Base-by-base conservation (phyloP, 1,140 invertebrate genomes). In the Lepidurus packardi region DNA sequence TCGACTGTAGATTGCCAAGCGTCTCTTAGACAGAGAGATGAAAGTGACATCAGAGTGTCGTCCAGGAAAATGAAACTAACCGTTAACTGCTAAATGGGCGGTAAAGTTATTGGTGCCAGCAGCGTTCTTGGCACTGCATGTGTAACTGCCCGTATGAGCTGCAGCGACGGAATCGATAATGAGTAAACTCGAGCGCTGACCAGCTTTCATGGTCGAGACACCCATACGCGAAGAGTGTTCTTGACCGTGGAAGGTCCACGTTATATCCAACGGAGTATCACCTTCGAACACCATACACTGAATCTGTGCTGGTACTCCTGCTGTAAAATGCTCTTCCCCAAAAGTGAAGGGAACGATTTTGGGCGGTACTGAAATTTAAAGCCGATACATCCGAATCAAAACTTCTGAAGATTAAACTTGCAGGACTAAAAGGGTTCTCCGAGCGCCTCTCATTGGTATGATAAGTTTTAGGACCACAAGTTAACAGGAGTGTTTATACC, bases 341-440 rank as follows among this genome's bases (percentile, higher is more conserved):
- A 92, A 90, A 83, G 90, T 87, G 83, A 94, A 93, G 77, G 91
- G 90, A 81, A 90, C 88, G 86, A 94, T 91, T 86, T 92, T 90
- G 80, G 92, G 92, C 82, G 88, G 87, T 84, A 93, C 92, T 93
- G 80, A 77, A 47, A 10, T 5, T n/a, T 43, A 45, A 24, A 24
- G 13, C 16, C 42, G 76, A n/a, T 21, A 65, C 10, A 47, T 47
- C 45, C 8, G 7, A 34, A 34, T 34, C 34, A 34, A 34, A 34
- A 34, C 34, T 34, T 34, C 2, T 34, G 34, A 34, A 34, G 34
- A 34, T 34, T 65, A 8, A 21, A 65, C 8, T 25, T 65, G 21
- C 7, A 1, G 21, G 53, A 65, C 10, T 21, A 65, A 47, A 1
- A 6, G 16, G 45, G 16, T 11, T 47, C 45, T 47, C 16, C 45